phyloP scores from a whole-genome alignment of 2,888 invertebrate species.

The Operophtera brumata region DNA sequence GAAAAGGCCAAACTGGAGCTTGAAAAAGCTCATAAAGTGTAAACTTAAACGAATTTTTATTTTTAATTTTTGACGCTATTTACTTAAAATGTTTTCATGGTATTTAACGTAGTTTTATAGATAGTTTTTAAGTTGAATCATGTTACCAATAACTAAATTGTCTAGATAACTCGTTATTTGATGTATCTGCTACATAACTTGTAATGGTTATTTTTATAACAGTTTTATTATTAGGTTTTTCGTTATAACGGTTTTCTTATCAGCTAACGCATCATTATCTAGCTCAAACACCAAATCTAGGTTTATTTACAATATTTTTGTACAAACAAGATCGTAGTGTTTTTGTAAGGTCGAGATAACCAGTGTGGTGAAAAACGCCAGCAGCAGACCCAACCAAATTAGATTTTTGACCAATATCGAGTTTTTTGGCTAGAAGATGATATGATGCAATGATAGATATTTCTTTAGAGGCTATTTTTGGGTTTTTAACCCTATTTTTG shows the following conservation, averaged over 20 bases:
- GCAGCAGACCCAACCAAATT: too few relatives aligned
- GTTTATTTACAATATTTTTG: background rate
- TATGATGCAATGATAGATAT: too few relatives aligned
- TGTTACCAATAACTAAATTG: slow-evolving; percentile 12
- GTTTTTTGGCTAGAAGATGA: too few relatives aligned
- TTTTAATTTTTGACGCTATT: slow-evolving; percentile 9
- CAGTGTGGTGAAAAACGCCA: too few relatives aligned
- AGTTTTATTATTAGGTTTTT: slow-evolving; percentile 8
- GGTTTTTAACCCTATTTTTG: too few relatives aligned
- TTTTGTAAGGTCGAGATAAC: too few relatives aligned
- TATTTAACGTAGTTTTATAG: slow-evolving; percentile 1
- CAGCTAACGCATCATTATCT: slow-evolving; percentile 8
- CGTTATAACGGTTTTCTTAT: slow-evolving; percentile 9
- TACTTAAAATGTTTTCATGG: slow-evolving; percentile 7
- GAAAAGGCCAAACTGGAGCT: slow-evolving; percentile 39
- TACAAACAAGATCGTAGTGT: too few relatives aligned
- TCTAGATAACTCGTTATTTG: background rate
- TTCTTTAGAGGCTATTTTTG: too few relatives aligned
- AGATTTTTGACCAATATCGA: too few relatives aligned
- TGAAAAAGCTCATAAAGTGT: slow-evolving; percentile 38
- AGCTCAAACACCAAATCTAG: slow-evolving; percentile 6
- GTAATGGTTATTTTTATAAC: slow-evolving; percentile 14
- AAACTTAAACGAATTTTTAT: slow-evolving; percentile 14
- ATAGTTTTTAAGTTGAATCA: slow-evolving; percentile 12
- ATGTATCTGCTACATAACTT: background rate